These are phyloP conservation scores for Norana najaformis DNA, from an alignment of 2,888 invertebrate species.

Conservation along the genomic window DNA sequence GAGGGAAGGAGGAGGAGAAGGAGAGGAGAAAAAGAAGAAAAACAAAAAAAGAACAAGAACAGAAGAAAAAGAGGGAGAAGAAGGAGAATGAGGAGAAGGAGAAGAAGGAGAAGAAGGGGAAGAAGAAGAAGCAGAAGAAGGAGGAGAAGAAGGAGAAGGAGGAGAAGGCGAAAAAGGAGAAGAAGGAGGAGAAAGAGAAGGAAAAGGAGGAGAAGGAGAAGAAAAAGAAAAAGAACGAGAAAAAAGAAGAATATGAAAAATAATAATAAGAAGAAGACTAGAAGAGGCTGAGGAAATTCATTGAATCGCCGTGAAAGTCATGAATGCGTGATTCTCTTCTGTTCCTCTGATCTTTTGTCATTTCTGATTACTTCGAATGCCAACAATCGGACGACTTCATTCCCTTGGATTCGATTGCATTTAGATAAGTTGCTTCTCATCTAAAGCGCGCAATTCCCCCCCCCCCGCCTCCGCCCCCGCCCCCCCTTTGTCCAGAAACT, in stretches of 20 bases:
- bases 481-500: background rate
- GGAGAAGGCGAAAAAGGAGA: background rate
- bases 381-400: background rate
- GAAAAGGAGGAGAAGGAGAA: conserved; percentile 18
- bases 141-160: conserved; percentile 17
- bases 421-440: background rate
- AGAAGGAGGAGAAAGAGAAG: background rate
- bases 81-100: background rate
- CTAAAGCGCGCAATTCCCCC: background rate
- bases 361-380: background rate
- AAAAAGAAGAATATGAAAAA: background rate
- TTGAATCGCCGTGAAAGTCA: background rate
- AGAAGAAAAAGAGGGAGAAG: background rate
- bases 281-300: background rate
- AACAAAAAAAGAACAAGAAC: background rate
- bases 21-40: background rate
- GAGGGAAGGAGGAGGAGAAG: background rate
- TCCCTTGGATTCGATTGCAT: background rate
- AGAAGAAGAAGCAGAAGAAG: background rate
- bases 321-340: background rate
- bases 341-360: background rate
- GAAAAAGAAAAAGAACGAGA: background rate
- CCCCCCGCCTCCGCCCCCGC: background rate
- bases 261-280: too few species aligned
- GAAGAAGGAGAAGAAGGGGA: background rate